phyloP scores from a whole-genome alignment of 2,113 vertebrate genomes.

The Psittacula cyanocephala region DNA sequence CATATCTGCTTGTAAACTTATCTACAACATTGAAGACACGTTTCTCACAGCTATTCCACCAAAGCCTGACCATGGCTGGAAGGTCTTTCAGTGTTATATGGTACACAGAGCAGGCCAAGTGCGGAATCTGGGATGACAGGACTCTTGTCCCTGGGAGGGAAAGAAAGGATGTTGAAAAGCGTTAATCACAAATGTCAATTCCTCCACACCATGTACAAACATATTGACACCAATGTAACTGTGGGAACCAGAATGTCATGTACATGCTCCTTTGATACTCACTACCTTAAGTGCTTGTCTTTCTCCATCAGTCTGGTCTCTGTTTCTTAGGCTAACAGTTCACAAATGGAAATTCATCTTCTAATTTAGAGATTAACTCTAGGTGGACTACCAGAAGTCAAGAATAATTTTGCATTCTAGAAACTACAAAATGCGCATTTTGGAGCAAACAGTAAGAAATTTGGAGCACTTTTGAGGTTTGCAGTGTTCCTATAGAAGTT shows the following conservation, averaged over 20 bases:
- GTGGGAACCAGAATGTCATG: not conserved
- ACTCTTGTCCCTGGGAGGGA: conserved; percentile 69
- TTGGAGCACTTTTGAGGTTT: not conserved
- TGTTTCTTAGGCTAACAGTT: not conserved
- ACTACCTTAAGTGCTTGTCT: not conserved
- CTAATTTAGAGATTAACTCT: not conserved
- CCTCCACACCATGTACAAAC: not conserved
- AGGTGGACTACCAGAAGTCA: not conserved
- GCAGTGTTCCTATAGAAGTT: not conserved
- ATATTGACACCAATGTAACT: not conserved
- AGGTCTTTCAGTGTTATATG: conserved; percentile 90
- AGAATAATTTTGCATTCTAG: not conserved
- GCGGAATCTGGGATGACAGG: conserved; percentile 86
- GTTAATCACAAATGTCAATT: not conserved
- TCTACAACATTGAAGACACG: conserved; percentile 90
- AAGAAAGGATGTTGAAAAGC: not conserved
- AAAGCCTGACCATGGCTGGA: conserved; percentile 95
- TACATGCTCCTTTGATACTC: not conserved
- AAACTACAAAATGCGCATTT: not conserved
- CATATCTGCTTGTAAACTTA: conserved; percentile 92
- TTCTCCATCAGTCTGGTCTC: not conserved
- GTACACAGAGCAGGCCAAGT: conserved; percentile 94
- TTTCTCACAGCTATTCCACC: conserved; percentile 98
- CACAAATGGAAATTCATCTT: not conserved
- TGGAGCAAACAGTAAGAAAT: not conserved